These are phyloP conservation scores for Megalonaias nervosa DNA, from an alignment of 1,140 invertebrate genomes.

Conservation along the genomic window DNA sequence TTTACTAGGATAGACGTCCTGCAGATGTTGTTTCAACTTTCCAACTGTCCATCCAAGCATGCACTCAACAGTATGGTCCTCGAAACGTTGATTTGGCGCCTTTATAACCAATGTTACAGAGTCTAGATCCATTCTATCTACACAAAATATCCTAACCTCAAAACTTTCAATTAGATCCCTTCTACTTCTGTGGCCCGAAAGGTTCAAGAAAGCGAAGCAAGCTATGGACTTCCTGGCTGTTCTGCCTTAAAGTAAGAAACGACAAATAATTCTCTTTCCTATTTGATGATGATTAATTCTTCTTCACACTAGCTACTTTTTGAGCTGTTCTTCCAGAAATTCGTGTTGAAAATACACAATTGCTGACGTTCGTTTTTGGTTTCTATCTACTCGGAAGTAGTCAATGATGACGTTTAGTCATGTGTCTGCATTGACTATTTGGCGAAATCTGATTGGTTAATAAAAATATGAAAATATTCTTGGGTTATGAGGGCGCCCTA, in stretches of 20 bases:
- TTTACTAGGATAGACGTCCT: conserved; percentile 89
- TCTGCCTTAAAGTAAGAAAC: conserved; percentile 5
- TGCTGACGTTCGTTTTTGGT: not conserved
- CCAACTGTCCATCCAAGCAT: conserved; percentile 88
- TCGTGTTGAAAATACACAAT: not conserved
- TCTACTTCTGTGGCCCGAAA: not conserved
- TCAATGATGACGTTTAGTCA: conserved; percentile 23
- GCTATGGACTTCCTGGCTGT: not conserved
- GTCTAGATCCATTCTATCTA: conserved; percentile 38
- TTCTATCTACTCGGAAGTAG: not conserved
- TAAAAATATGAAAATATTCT: not conserved
- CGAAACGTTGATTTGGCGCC: conserved; percentile 90
- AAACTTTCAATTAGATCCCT: not conserved
- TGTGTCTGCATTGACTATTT: conserved; percentile 11
- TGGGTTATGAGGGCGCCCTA: no score
- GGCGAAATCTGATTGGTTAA: conserved; percentile 22
- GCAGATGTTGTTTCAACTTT: conserved; percentile 86
- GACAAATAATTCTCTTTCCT: not conserved
- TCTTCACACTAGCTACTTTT: not conserved
- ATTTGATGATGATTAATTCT: not conserved
- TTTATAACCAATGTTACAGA: conserved; percentile 86
- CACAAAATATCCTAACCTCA: not conserved
- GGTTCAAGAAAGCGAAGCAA: not conserved
- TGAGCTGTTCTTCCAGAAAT: not conserved
- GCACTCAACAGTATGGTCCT: conserved; percentile 87